These are phyloP conservation scores for Dufourea novaeangliae DNA, from an alignment of 1,140 invertebrate genomes.

Conservation along the genomic window DNA sequence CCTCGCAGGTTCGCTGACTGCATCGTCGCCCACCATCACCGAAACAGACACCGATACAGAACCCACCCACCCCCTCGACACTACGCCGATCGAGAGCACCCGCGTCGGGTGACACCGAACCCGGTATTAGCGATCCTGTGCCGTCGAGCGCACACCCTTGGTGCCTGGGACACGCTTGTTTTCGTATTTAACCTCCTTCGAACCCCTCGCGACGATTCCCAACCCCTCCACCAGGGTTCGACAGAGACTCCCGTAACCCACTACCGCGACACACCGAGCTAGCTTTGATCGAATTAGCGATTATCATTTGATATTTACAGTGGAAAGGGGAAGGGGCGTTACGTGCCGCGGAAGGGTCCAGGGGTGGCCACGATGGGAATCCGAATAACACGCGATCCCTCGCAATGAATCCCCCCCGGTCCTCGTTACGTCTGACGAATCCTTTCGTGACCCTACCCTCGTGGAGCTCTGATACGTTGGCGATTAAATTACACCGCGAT, in stretches of 20 bases:
- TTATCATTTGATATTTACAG: constrained; percentile 51
- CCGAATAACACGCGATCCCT: constrained; percentile 7
- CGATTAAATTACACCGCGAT: background rate
- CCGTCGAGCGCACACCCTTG: constrained; percentile 69
- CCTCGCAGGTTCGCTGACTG: constrained; percentile 47
- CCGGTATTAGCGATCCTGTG: constrained; percentile 73
- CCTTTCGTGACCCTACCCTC: background rate
- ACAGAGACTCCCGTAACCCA: constrained; percentile 33
- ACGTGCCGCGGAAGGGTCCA: constrained; percentile 12
- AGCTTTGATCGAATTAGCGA: constrained; percentile 65
- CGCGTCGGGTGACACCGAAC: constrained; percentile 67
- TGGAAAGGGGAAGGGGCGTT: too few relatives aligned
- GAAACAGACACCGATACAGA: constrained; percentile 56
- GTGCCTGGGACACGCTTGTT: constrained; percentile 69
- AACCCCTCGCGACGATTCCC: constrained; percentile 6
- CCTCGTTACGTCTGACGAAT: background rate
- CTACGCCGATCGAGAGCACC: constrained; percentile 61
- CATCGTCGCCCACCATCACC: constrained; percentile 46
- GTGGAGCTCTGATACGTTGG: background rate
- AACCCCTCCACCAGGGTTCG: background rate
- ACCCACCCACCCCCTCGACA: constrained; percentile 37
- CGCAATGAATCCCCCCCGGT: background rate
- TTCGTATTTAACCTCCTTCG: constrained; percentile 66
- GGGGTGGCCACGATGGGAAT: constrained; percentile 4
- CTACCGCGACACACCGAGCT: constrained; percentile 1